Base-by-base conservation (phyloP, 1,140 invertebrate species). In the Drosophila tsacasi region DNA sequence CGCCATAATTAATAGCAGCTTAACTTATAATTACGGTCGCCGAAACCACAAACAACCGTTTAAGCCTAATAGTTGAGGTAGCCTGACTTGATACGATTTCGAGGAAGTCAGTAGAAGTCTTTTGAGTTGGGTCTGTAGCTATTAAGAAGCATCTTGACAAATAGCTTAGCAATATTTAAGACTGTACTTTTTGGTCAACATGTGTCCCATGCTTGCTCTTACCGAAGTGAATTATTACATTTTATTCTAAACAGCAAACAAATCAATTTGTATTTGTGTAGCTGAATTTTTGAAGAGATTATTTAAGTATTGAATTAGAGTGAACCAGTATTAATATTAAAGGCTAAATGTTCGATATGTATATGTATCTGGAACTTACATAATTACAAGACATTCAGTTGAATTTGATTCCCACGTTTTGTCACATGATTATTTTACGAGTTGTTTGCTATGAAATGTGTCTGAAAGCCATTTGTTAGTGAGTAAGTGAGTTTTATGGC, bases 11-110 rank as follows among this genome's bases (percentile, higher is more conserved):
- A 87, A 87, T 87, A 87, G 84, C 84, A 83, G 84, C 84, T 87
- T 87, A 87, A 89, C 84, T 87, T 87, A 87, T 87, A 87, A 87
- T 87, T 87, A 87, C 84, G 84, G 84, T 89, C 85, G 83, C 81
- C 52, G 74, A 84, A 78, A 81, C 84, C 84, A 81, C 84, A 87
- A 76, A 71, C 77, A 87, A 78, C 55, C 84, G 60, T 84, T 87
- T 86, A 81, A 67, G 81, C 85, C 82, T 87, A 87, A 87, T 87
- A 90, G 84, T 90, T 84, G 84, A 87, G 85, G 84, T 81, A 58
- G 73, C 55, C 71, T 59, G 39, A 73, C 54, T 60, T 61, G 67
- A 73, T 73, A 52, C 59, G 46, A 27, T 42, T 44, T 19, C n/a
- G 27, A 35, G 25, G 30, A 39, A 44, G 35, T 27, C 25, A 58